These are phyloP conservation scores for Coendou prehensilis DNA, from an alignment of 2,797 vertebrate species.

Conservation along the genomic window DNA sequence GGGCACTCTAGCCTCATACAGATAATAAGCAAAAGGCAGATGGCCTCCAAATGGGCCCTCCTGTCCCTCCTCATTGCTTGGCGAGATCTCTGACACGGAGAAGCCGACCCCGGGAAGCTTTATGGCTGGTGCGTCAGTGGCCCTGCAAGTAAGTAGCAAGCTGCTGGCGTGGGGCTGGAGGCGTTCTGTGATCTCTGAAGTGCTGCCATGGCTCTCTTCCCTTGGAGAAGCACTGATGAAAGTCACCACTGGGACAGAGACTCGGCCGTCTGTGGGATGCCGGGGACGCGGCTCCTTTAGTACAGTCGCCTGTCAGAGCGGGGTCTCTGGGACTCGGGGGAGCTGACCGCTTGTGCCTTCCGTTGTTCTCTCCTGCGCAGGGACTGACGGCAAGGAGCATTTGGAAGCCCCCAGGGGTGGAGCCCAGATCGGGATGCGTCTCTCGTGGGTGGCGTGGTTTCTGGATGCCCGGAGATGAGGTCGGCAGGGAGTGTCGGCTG, in stretches of 20 bases:
- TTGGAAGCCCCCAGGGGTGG: neutral
- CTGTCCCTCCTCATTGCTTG: conserved; percentile 9
- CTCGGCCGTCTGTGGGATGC: neutral
- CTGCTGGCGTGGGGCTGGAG: neutral
- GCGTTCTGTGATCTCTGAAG: neutral
- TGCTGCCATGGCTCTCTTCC: conserved; percentile 22
- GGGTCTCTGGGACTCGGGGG: neutral
- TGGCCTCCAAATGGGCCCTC: conserved; percentile 29
- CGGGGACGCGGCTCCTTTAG: neutral
- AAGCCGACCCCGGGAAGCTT: neutral
- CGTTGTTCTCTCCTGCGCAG: neutral
- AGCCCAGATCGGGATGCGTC: neutral
- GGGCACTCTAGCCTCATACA: neutral
- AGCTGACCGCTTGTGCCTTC: neutral
- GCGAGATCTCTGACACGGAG: neutral
- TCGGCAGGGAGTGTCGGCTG: neutral
- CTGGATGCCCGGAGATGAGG: neutral
- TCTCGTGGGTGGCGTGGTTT: neutral
- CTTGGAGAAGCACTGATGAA: neutral
- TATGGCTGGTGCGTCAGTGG: neutral
- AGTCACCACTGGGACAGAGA: neutral
- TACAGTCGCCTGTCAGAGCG: neutral
- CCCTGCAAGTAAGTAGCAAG: conserved; percentile 58
- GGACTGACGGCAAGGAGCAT: neutral
- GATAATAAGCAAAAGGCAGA: conserved; percentile 32